Evolutionary conservation across 2,888 invertebrate genomes (phyloP).

Genomic region (Lasioglossum vierecki): DNA sequence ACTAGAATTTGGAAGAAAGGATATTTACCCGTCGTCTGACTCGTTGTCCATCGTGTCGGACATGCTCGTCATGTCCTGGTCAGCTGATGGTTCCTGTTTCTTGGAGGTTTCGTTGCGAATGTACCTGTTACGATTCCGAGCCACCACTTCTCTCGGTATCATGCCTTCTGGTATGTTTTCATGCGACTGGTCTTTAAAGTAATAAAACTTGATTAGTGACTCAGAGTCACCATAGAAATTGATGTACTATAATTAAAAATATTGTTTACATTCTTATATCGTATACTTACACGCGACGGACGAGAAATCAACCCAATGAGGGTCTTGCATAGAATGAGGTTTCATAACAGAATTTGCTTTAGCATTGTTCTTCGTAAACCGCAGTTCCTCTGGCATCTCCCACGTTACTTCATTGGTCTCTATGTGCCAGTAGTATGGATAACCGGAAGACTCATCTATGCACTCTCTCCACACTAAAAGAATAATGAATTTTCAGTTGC

Average conservation of each 20-base stretch:
- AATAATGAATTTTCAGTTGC: background rate
- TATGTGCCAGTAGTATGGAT: conserved; percentile 88
- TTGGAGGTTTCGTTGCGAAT: conserved; percentile 67
- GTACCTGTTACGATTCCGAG: conserved; percentile 80
- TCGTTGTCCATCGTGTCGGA: conserved; percentile 79
- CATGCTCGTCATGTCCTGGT: conserved; percentile 59
- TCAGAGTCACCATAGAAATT: too few relatives aligned
- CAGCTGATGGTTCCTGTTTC: conserved; percentile 66
- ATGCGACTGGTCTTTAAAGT: conserved; percentile 75
- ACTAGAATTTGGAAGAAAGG: background rate
- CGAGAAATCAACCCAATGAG: conserved; percentile 65
- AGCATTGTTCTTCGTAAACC: conserved; percentile 67
- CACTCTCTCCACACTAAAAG: conserved; percentile 87
- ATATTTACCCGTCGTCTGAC: conserved; percentile 84
- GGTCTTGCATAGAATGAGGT: conserved; percentile 43
- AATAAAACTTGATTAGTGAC: too few relatives aligned
- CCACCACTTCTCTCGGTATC: conserved; percentile 82
- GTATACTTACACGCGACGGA: conserved; percentile 51
- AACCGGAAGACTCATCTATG: conserved; percentile 86
- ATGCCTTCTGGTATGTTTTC: conserved; percentile 81
- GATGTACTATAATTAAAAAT: too few relatives aligned
- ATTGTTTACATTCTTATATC: too few relatives aligned
- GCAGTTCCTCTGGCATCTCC: conserved; percentile 86
- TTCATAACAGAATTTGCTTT: conserved; percentile 53
- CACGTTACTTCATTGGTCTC: conserved; percentile 88